Evolutionary conservation across 2,113 vertebrate species (phyloP), one percentile per base, ranked within the genome.

Genomic region (Psittacula cyanocephala): DNA sequence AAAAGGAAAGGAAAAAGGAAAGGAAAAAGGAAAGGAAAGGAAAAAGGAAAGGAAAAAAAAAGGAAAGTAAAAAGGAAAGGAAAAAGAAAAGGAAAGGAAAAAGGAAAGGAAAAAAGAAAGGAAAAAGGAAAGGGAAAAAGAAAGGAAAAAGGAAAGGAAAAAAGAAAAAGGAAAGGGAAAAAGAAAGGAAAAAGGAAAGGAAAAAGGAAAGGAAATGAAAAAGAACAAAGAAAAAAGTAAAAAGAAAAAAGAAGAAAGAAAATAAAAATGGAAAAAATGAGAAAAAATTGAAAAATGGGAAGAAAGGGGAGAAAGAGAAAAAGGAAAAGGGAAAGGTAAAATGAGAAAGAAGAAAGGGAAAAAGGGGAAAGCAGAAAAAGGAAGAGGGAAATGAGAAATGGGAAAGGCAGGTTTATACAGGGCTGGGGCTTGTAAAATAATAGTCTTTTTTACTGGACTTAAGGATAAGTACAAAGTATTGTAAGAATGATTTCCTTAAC

Each of bases 381-480:
- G 31, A 20, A 57, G 22, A n/a, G 13, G 33, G 33, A 57, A 57
- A n/a, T n/a, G 55, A n/a, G 55, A n/a, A n/a, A 57, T 1, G 18
- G 59, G 53, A 55, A 76, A 68, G 1, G 49, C 41, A 53, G 9
- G 3, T n/a, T 3, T 82, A 9, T 3, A 20, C 50, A 52, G 5
- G 68, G 1, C 9, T 46, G 6, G 4, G 9, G 1, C 2, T 49
- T 1, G 5, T 37, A 12, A 16, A 0, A 6, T 7, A 22, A 2
- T 22, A 41, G 15, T 8, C 2, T 23, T 19, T 43, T 50, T 31
- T 18, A 2, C 8, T 64, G 3, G 6, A 31, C 10, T 6, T 59
- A 8, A n/a, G 9, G 11, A 68, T 23, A 49, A 46, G 4, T 25
- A 20, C 9, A 49, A 79, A 63, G 59, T 1, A 8, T 6, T 37